phyloP scores from a whole-genome alignment of 1,140 invertebrate species.

The Zaprionus tsacasi region DNA sequence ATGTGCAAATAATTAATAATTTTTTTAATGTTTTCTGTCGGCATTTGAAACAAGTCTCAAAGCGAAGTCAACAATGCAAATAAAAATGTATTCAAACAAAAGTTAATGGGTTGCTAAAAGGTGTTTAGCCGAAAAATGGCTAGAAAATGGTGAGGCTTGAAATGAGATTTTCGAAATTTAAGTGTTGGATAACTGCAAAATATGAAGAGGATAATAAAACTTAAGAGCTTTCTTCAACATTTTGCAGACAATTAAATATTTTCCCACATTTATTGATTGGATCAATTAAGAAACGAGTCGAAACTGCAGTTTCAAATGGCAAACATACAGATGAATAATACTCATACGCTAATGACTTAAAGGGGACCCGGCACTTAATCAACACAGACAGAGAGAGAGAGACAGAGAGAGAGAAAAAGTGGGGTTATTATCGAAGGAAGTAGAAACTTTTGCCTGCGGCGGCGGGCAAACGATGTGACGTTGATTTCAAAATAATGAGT shows the following conservation, averaged over 20 bases:
- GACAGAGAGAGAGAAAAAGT: not conserved
- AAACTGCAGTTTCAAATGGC: slow-evolving; percentile 32
- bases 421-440: slow-evolving; percentile 21
- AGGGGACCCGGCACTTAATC: slow-evolving; percentile 67
- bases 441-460: slow-evolving; percentile 55
- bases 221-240: not conserved
- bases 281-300: slow-evolving; percentile 54
- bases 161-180: not conserved
- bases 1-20: slow-evolving; percentile 73
- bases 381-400: slow-evolving; percentile 13
- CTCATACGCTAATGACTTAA: slow-evolving; percentile 57
- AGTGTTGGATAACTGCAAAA: slow-evolving; percentile 8
- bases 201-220: slow-evolving; percentile 16
- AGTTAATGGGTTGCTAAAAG: slow-evolving; percentile 12
- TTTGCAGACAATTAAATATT: slow-evolving; percentile 42
- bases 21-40: slow-evolving; percentile 39
- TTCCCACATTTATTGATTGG: slow-evolving; percentile 64
- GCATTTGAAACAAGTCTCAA: slow-evolving; percentile 30
- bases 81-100: slow-evolving; percentile 33
- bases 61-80: slow-evolving; percentile 45
- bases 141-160: not conserved
- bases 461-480: slow-evolving; percentile 49
- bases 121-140: not conserved
- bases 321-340: slow-evolving; percentile 47
- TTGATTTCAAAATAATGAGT: slow-evolving; percentile 80